These are phyloP conservation scores for Cyclophora punctaria DNA, from an alignment of 2,888 invertebrate species.

Conservation along the genomic window DNA sequence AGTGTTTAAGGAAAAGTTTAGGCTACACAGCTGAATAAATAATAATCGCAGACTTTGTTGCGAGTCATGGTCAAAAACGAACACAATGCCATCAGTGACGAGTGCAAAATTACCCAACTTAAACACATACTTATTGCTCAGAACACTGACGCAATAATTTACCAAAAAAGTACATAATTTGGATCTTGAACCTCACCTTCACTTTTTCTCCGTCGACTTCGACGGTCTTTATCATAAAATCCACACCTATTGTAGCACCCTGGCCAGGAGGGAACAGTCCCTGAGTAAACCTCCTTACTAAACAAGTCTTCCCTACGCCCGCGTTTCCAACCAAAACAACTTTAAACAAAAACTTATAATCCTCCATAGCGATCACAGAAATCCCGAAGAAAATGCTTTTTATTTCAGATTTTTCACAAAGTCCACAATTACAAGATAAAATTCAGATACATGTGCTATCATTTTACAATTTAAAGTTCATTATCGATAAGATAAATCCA, in stretches of 20 bases:
- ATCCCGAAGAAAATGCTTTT: conserved; percentile 18
- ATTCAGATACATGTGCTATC: conserved; percentile 34
- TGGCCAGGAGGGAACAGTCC: conserved; percentile 98
- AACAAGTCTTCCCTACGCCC: conserved; percentile 98
- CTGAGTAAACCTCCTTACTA: conserved; percentile 97
- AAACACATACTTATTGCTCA: conserved; percentile 15
- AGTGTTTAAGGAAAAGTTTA: no score
- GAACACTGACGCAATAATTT: conserved; percentile 36
- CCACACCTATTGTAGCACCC: conserved; percentile 98
- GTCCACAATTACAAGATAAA: conserved; percentile 20
- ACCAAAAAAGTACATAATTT: conserved; percentile 23
- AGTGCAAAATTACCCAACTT: background rate
- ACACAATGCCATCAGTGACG: no score
- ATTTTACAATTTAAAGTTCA: conserved; percentile 45
- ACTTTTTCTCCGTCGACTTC: conserved; percentile 97
- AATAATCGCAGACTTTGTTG: no score
- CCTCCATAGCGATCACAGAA: conserved; percentile 84
- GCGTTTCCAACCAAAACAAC: conserved; percentile 98
- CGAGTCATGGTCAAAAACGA: no score
- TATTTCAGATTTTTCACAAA: conserved; percentile 10
- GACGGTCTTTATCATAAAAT: conserved; percentile 99
- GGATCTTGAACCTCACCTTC: conserved; percentile 76
- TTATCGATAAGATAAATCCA: conserved; percentile 46
- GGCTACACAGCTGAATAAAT: no score
- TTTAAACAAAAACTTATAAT: conserved; percentile 99